These are phyloP conservation scores for Scartelaos histophorus DNA, from an alignment of 2,113 vertebrate species.

Conservation along the genomic window DNA sequence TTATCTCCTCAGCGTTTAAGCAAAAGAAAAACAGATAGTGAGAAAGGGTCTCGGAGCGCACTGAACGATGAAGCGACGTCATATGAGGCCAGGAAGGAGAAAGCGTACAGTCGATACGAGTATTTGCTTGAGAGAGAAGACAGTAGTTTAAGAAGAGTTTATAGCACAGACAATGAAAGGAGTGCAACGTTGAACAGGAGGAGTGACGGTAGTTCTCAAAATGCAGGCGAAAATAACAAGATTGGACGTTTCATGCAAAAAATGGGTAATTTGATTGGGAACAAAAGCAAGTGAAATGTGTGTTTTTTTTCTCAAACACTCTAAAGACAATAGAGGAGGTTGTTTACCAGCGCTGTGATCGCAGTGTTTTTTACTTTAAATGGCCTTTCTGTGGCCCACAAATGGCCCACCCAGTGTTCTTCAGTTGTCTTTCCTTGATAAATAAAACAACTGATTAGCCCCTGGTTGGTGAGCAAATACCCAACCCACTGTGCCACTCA, in stretches of 20 bases:
- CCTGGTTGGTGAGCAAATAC: too few species aligned
- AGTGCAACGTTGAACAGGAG: slow-evolving; percentile 53
- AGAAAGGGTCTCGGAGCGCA: slow-evolving; percentile 1
- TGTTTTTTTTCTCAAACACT: background rate
- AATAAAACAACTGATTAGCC: too few species aligned
- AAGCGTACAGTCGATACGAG: slow-evolving; percentile 85
- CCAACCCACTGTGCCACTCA: too few species aligned
- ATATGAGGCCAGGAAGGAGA: slow-evolving; percentile 20
- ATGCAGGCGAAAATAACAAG: slow-evolving; percentile 84
- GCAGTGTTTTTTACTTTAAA: too few species aligned
- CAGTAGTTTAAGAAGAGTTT: slow-evolving; percentile 10
- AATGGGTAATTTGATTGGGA: slow-evolving; percentile 80
- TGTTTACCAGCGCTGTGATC: too few species aligned
- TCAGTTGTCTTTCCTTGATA: too few species aligned
- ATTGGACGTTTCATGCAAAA: slow-evolving; percentile 89
- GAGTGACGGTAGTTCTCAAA: slow-evolving; percentile 59
- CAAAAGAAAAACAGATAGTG: slow-evolving; percentile 50
- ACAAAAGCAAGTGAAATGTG: slow-evolving; percentile 81
- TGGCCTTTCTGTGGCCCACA: too few species aligned
- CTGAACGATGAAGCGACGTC: background rate
- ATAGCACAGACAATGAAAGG: slow-evolving; percentile 69
- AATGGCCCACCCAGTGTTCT: too few species aligned
- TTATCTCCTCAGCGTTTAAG: slow-evolving; percentile 44
- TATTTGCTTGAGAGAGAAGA: slow-evolving; percentile 75
- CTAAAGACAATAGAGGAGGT: background rate